These are phyloP conservation scores for Semaprochilodus insignis DNA, from an alignment of 2,797 vertebrate genomes.

Conservation along the genomic window DNA sequence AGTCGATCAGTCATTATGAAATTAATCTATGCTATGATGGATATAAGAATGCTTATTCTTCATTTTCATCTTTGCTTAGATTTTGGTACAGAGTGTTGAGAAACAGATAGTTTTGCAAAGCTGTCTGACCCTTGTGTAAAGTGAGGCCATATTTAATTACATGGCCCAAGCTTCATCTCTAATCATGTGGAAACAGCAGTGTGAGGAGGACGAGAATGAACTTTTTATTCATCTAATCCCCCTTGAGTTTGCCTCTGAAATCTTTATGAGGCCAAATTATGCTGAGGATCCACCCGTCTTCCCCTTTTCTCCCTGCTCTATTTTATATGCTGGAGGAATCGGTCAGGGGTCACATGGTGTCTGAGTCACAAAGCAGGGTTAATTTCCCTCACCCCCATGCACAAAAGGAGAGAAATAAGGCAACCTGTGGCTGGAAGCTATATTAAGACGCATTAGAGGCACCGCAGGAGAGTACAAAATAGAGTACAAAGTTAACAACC, in stretches of 20 bases:
- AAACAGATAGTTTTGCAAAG: not conserved
- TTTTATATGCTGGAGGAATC: conserved; percentile 77
- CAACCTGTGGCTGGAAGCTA: conserved; percentile 35
- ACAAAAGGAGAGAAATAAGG: conserved; percentile 42
- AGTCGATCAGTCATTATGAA: not conserved
- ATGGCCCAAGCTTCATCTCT: conserved; percentile 44
- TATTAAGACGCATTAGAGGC: conserved; percentile 31
- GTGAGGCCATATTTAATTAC: conserved; percentile 59
- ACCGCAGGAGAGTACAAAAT: not conserved
- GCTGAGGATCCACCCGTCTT: conserved; percentile 75
- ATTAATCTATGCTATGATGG: not conserved
- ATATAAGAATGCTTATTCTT: not conserved
- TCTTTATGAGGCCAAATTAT: conserved; percentile 80
- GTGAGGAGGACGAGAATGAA: not conserved
- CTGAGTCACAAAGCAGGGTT: conserved; percentile 41
- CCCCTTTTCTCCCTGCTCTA: conserved; percentile 69
- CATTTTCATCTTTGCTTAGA: not conserved
- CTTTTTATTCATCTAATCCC: conserved; percentile 71
- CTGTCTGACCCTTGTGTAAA: conserved; percentile 6
- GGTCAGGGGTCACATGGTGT: not conserved
- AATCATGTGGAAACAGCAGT: conserved; percentile 43
- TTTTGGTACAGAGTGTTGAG: not conserved
- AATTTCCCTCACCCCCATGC: conserved; percentile 37
- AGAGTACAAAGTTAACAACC: not conserved
- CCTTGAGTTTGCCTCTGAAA: conserved; percentile 78